phyloP scores from a whole-genome alignment of 2,888 invertebrate genomes.

The Oxycera nigricornis region DNA sequence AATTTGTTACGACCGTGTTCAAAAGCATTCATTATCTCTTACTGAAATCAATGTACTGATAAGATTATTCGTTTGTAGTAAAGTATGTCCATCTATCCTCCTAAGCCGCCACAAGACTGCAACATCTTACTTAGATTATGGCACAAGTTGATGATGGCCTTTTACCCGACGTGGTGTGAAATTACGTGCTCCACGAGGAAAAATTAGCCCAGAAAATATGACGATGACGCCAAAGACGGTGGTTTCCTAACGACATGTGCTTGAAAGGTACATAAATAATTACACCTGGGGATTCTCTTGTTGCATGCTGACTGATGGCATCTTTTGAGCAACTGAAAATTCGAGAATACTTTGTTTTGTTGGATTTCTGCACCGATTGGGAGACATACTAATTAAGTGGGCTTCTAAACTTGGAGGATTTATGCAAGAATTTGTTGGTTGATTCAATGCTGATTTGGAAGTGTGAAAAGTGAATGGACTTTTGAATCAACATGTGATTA shows the following conservation, averaged over 20 bases:
- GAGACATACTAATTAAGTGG: not conserved
- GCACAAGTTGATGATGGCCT: slow-evolving; percentile 30
- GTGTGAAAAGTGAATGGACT: not conserved
- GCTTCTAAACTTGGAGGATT: not conserved
- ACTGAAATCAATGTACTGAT: too few relatives aligned
- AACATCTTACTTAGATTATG: not conserved
- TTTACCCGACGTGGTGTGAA: slow-evolving; percentile 36
- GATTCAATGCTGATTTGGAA: not conserved
- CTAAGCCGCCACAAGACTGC: too few relatives aligned
- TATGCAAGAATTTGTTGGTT: not conserved
- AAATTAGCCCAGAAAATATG: slow-evolving; percentile 41
- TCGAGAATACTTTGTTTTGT: not conserved
- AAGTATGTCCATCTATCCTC: too few relatives aligned
- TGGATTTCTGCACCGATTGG: not conserved
- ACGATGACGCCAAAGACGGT: slow-evolving; percentile 4
- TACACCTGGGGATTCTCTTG: not conserved
- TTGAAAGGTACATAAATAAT: slow-evolving; percentile 33
- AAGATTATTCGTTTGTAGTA: too few relatives aligned
- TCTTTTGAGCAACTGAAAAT: not conserved
- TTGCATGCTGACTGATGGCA: not conserved
- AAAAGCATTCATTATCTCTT: too few relatives aligned
- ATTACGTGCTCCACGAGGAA: slow-evolving; percentile 35
- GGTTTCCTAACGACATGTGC: slow-evolving; percentile 40
- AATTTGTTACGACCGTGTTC: too few relatives aligned
- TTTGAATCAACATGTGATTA: not conserved